Evolutionary conservation across 1,140 invertebrate species (phyloP).

Genomic region (Drosophila insularis): DNA sequence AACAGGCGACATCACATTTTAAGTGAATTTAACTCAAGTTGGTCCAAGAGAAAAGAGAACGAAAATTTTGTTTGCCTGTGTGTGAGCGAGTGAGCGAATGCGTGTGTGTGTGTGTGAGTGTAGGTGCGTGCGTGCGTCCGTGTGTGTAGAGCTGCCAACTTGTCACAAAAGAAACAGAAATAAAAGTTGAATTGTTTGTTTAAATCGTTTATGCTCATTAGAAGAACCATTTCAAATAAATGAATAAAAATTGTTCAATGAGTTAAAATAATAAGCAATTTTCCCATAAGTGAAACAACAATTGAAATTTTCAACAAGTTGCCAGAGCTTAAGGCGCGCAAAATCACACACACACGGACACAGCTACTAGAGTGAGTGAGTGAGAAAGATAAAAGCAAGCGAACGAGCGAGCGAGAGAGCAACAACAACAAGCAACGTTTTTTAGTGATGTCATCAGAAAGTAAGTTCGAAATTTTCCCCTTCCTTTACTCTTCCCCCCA

Average conservation of each 20-base stretch:
- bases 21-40: slow-evolving; percentile 8
- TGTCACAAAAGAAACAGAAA: background rate
- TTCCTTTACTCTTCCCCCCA: slow-evolving; percentile 8
- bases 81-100: slow-evolving; percentile 14
- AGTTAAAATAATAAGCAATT: background rate
- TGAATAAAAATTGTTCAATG: background rate
- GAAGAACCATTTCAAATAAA: background rate
- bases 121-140: slow-evolving; percentile 18
- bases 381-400: slow-evolving; percentile 34
- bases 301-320: slow-evolving; percentile 52
- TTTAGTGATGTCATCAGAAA: slow-evolving; percentile 81
- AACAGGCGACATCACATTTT: background rate
- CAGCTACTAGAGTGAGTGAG: slow-evolving; percentile 43
- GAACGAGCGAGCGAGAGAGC: slow-evolving; percentile 58
- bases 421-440: slow-evolving; percentile 65
- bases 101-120: slow-evolving; percentile 23
- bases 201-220: background rate
- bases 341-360: slow-evolving; percentile 27
- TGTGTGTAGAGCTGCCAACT: slow-evolving; percentile 21
- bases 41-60: slow-evolving; percentile 9
- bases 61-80: slow-evolving; percentile 23
- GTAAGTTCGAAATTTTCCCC: slow-evolving; percentile 64
- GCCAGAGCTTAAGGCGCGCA: slow-evolving; percentile 50
- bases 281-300: background rate
- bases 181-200: slow-evolving; percentile 2